Evolutionary conservation across 2,888 invertebrate species (phyloP).

Genomic region (Parelbella ahira): DNA sequence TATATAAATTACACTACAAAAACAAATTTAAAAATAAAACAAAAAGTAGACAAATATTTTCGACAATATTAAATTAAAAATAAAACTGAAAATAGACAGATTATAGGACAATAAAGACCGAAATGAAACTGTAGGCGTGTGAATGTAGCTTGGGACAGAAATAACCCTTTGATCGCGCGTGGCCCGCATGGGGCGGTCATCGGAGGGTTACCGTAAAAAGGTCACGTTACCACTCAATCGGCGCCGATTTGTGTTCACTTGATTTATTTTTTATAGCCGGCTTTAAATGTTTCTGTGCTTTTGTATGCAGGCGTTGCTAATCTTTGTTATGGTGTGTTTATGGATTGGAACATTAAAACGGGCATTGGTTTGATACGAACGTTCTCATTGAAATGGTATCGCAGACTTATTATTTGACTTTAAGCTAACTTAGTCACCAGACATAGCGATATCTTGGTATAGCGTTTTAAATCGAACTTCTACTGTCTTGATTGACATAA

Average conservation of each 20-base stretch:
- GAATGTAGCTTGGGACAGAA: conserved; percentile 3
- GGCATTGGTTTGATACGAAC: background rate
- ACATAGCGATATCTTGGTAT: no score
- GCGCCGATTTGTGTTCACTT: conserved; percentile 40
- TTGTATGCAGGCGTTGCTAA: conserved; percentile 70
- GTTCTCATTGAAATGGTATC: no score
- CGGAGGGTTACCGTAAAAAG: conserved; percentile 34
- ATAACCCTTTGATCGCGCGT: conserved; percentile 38
- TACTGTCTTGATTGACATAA: no score
- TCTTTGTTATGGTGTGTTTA: conserved; percentile 30
- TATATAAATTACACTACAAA: no score
- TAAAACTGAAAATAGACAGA: no score
- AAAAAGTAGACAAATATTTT: no score
- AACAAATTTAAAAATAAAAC: no score
- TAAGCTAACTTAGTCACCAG: no score
- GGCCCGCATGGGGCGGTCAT: conserved; percentile 49
- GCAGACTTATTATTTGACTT: no score
- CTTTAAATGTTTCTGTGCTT: conserved; percentile 37
- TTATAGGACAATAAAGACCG: background rate
- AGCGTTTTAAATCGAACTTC: no score
- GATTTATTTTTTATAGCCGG: conserved; percentile 68
- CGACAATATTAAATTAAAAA: no score
- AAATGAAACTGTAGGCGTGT: conserved; percentile 14
- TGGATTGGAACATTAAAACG: background rate
- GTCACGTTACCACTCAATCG: conserved; percentile 49